Base-by-base conservation (phyloP, 53 echinoderm and acorn worm genomes). In the Holothuria scabra region DNA sequence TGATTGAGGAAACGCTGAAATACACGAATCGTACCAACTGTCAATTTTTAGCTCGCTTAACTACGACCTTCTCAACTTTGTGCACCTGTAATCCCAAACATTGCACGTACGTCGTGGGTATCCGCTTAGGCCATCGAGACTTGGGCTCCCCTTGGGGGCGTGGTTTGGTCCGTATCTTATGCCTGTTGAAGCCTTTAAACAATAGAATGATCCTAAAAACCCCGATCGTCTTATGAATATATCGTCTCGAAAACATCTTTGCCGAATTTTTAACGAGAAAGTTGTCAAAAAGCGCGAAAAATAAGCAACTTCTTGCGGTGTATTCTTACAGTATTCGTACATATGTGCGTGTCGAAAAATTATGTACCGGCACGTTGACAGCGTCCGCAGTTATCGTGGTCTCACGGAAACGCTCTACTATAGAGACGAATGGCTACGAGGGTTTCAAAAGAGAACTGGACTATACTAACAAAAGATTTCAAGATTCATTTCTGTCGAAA, bases 1-100 rank as follows among this genome's bases (percentile, higher is more conserved):
- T 79, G 79, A 79, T 59, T 79, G 59, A 79, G 79, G 79, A 57
- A 79, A 79, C 59, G 79, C 22, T 79, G 79, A 29, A 79, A 59
- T 79, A 20, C 57, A 58, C 58, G 52, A 48, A 22, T 33, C 79
- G 59, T 33, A 79, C 79, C 79, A 79, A 79, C 79, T 79, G 79
- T 79, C 79, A 59, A 28, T 28, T 58, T 58, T 29, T 59, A 26
- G n/a, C 79, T 56, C 55, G 25, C 71, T 26, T 58, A 32, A 52
- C 30, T 46, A 33, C 59, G 31, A 33, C 79, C 59, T 59, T 58
- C 21, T 31, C 79, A 55, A 58, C 79, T 57, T 16, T 58, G 79
- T 79, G 79, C 79, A 79, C 79, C 79, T 79, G 79, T 79, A 79
- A 72, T 72, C 72, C 48, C 32, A 32, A 69, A 69, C 19, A 46